phyloP scores from a whole-genome alignment of 2,888 invertebrate species.

The Cetonia aurata region DNA sequence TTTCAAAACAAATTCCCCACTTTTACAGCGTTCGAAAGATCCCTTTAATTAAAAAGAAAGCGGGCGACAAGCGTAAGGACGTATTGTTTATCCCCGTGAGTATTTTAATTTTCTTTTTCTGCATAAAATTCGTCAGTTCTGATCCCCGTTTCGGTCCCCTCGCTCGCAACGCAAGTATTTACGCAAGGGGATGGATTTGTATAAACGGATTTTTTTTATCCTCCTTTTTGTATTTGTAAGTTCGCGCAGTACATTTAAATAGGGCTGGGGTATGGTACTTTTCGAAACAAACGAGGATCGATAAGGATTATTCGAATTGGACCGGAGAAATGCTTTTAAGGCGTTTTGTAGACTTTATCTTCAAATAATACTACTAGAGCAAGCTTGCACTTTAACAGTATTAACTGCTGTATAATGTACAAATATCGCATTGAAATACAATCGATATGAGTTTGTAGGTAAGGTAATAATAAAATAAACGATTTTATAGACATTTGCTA shows the following conservation, averaged over 20 bases:
- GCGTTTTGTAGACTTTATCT: no score
- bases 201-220: conserved; percentile 29
- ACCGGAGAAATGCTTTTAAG: no score
- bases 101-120: conserved; percentile 32
- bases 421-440: no score
- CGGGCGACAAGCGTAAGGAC: background rate
- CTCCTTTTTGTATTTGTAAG: conserved; percentile 22
- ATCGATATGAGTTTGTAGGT: no score
- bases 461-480: no score
- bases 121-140: conserved; percentile 22
- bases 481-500: no score
- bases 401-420: no score
- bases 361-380: no score
- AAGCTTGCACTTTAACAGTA: no score
- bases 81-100: conserved; percentile 24
- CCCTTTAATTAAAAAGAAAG: conserved; percentile 27
- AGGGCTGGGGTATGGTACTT: background rate
- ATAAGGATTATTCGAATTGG: background rate
- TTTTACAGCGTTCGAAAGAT: conserved; percentile 11
- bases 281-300: conserved; percentile 2
- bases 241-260: conserved; percentile 16
- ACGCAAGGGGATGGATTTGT: conserved; percentile 29
- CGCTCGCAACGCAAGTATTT: conserved; percentile 19
- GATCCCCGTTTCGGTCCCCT: conserved; percentile 25
- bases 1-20: conserved; percentile 21